Percentiles rank a stretch among this genome's conserved stretches.
Conservation (phyloP, 2,113 vertebrate species). For the Pteronura brasiliensis region DNA sequence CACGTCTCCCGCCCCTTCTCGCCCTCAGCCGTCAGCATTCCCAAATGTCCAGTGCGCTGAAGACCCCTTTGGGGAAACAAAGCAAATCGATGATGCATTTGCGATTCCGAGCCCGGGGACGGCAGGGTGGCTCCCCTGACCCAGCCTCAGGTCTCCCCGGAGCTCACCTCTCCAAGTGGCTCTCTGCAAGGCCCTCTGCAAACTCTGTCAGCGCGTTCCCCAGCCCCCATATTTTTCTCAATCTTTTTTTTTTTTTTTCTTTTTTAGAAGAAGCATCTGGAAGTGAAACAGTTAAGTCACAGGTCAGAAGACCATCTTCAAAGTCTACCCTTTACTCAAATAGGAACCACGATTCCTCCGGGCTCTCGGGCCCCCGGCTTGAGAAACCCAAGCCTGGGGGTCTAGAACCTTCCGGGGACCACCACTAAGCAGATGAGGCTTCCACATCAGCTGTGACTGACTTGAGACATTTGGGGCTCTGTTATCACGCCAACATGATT, state of each 20-base stretch:
- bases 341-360: constrained; percentile 54
- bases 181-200: neutral
- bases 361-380: constrained; percentile 56
- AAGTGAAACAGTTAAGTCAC: constrained; percentile 63
- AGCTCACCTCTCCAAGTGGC: rapidly evolving
- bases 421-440: constrained; percentile 73
- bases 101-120: neutral
- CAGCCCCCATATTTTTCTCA: neutral
- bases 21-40: neutral
- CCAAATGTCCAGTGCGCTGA: neutral
- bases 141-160: neutral
- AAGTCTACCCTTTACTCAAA: constrained; percentile 65
- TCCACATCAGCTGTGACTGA: constrained; percentile 61
- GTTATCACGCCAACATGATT: constrained; percentile 73
- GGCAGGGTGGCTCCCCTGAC: rapidly evolving
- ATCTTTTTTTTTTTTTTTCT: constrained; percentile 4
- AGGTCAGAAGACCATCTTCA: constrained; percentile 38
- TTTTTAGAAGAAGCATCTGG: constrained; percentile 26
- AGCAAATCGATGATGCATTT: neutral
- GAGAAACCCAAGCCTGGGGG: constrained; percentile 61
- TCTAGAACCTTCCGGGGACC: constrained; percentile 67
- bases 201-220: neutral
- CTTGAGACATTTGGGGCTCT: constrained; percentile 70
- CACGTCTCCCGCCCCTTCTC: rapidly evolving
- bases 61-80: neutral